Evolutionary conservation across 2,797 vertebrate genomes (phyloP), one percentile per base, ranked within the genome.

Genomic region (Echiichthys vipera): DNA sequence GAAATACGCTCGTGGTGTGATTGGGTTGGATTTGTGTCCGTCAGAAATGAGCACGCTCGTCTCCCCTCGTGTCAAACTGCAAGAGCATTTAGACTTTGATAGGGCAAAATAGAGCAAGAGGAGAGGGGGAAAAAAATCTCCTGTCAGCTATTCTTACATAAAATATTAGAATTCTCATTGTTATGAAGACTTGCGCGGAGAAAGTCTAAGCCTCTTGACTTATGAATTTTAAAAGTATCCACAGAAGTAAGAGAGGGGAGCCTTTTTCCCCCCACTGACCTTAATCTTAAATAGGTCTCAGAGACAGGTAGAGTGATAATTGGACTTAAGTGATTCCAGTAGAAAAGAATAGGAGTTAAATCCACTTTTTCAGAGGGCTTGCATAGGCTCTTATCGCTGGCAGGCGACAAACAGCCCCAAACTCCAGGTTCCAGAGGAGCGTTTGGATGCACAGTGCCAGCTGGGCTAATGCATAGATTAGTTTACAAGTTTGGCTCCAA

Each of bases 151-250:
- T 94, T 94, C 91, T 92, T 90, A 93, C 93, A 94, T 89, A 88
- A 93, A 93, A 94, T 93, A 95, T 94, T 88, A 92, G 85, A 93
- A 88, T 90, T 91, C 78, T 87, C 91, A 94, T 95, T 95, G 94
- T 95, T 94, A 90, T 78, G 87, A 88, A 89, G 92, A 92, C 90
- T 92, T 81, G 88, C 64, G 57, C 82, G 71, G 90, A 92, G 93
- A 92, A 94, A 93, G 89, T 85, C 81, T 95, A 95, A 95, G 94
- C 94, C 88, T 94, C 94, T 95, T 90, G 93, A 94, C 92, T 95
- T 94, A 91, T 93, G 93, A 92, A 94, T 94, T 93, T 93, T 91
- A 84, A 94, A 94, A 95, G 90, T 93, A 89, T 85, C 92, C 88
- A 70, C 91, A 92, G 91, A 88, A 86, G 66, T 61, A 86, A 87